These are phyloP conservation scores for Deroplatys truncata DNA, from an alignment of 2,888 invertebrate species.

Conservation along the genomic window DNA sequence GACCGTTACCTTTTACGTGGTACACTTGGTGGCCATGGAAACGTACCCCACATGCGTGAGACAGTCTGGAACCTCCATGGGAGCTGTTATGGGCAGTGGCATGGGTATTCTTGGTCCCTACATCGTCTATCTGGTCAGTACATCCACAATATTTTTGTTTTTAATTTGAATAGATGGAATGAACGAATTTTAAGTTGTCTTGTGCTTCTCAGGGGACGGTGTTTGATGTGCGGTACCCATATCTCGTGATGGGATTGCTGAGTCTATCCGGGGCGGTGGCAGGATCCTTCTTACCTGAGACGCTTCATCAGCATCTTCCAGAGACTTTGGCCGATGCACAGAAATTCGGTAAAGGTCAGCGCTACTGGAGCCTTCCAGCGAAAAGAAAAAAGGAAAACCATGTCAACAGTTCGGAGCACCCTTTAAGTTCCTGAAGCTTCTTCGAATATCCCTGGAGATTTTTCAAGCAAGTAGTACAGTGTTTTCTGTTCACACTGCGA, in stretches of 20 bases:
- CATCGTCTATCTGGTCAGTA: slow-evolving; percentile 54
- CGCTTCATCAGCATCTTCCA: slow-evolving; percentile 57
- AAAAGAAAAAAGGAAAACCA: background rate
- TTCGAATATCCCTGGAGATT: too few relatives aligned
- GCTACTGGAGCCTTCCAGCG: slow-evolving; percentile 36
- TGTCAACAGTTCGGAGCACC: background rate
- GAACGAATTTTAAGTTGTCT: background rate
- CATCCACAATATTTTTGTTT: background rate
- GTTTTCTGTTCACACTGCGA: too few relatives aligned
- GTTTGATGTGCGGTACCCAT: slow-evolving; percentile 44
- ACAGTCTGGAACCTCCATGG: slow-evolving; percentile 60
- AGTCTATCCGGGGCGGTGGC: slow-evolving; percentile 48
- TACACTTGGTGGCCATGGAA: slow-evolving; percentile 59
- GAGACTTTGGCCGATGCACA: slow-evolving; percentile 60
- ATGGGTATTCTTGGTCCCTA: slow-evolving; percentile 57
- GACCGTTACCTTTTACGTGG: slow-evolving; percentile 55
- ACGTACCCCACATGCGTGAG: slow-evolving; percentile 63
- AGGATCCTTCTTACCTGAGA: slow-evolving; percentile 58
- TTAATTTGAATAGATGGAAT: background rate
- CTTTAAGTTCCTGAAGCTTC: background rate
- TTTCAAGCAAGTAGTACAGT: too few relatives aligned
- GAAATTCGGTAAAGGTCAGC: slow-evolving; percentile 50
- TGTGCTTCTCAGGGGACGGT: slow-evolving; percentile 41
- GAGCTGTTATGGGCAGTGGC: slow-evolving; percentile 53
- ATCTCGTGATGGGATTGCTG: slow-evolving; percentile 44